phyloP scores from a whole-genome alignment of 1,140 invertebrate species.

The Diploscapter pachys region DNA sequence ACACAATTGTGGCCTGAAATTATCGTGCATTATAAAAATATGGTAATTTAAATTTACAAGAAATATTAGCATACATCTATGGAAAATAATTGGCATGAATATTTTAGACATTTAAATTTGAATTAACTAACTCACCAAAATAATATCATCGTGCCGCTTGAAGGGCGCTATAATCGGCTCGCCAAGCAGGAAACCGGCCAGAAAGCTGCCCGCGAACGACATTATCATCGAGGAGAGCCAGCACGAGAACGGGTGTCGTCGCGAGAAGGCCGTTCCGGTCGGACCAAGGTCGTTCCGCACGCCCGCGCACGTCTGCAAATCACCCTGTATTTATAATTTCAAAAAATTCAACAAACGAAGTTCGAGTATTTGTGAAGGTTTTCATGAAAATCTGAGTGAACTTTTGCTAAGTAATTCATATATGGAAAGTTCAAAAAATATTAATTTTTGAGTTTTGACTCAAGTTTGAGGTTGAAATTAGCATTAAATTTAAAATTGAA shows the following conservation, averaged over 20 bases:
- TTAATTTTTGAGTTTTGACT: too few relatives aligned
- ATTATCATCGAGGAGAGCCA: slow-evolving; percentile 96
- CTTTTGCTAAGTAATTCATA: too few relatives aligned
- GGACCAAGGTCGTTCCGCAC: slow-evolving; percentile 88
- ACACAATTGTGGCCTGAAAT: slow-evolving; percentile 61
- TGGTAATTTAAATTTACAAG: too few relatives aligned
- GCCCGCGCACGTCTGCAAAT: slow-evolving; percentile 60
- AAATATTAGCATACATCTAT: too few relatives aligned
- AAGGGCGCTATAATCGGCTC: slow-evolving; percentile 89
- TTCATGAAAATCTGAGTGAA: too few relatives aligned
- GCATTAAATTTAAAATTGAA: not conserved
- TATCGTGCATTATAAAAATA: too few relatives aligned
- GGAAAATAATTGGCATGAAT: too few relatives aligned
- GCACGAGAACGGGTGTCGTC: slow-evolving; percentile 92
- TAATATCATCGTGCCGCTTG: slow-evolving; percentile 84
- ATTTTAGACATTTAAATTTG: not conserved
- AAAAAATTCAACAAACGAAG: too few relatives aligned
- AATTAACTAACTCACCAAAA: slow-evolving; percentile 69
- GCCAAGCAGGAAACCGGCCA: slow-evolving; percentile 86
- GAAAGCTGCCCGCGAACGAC: slow-evolving; percentile 84
- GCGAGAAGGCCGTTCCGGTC: slow-evolving; percentile 85
- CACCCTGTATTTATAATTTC: not conserved
- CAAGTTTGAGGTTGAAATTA: not conserved
- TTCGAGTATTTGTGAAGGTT: not conserved
- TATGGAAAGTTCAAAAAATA: too few relatives aligned